Conservation (phyloP, 2,113 vertebrate species). For the Pterocles gutturalis region DNA sequence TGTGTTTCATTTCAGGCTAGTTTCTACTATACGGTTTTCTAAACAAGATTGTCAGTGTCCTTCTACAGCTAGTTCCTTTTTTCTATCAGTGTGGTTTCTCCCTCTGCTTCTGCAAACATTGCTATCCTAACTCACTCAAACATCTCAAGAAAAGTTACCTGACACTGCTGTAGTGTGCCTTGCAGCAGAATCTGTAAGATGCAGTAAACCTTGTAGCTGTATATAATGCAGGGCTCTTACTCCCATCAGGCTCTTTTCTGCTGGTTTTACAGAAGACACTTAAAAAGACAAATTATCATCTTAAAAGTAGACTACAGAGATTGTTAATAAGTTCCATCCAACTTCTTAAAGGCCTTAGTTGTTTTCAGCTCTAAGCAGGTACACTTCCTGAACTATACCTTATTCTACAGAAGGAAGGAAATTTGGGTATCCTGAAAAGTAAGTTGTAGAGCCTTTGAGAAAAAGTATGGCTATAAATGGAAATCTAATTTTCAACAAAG, state of each 20-base stretch:
- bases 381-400: not conserved
- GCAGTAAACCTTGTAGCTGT: not conserved
- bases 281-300: constrained; percentile 66
- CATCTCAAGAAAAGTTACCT: constrained; percentile 31
- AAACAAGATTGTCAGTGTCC: constrained; percentile 15
- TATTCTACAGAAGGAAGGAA: not conserved
- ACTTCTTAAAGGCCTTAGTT: not conserved
- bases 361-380: not conserved
- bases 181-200: constrained; percentile 32
- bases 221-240: not conserved
- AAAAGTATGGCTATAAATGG: not conserved
- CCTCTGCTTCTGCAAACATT: constrained; percentile 29
- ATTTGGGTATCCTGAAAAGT: not conserved
- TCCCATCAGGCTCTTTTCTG: constrained; percentile 29
- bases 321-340: constrained; percentile 35
- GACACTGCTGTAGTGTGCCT: not conserved
- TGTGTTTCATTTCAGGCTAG: not conserved
- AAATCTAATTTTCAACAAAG: not conserved
- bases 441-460: not conserved
- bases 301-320: constrained; percentile 30
- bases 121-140: constrained; percentile 51
- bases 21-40: not conserved
- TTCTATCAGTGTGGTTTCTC: not conserved
- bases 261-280: constrained; percentile 47
- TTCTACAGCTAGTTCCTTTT: not conserved